Percentiles rank a stretch among this genome's conserved stretches.
These are phyloP conservation scores for Tangara arthus DNA, from an alignment of 2,797 vertebrate genomes.

Conservation along the genomic window DNA sequence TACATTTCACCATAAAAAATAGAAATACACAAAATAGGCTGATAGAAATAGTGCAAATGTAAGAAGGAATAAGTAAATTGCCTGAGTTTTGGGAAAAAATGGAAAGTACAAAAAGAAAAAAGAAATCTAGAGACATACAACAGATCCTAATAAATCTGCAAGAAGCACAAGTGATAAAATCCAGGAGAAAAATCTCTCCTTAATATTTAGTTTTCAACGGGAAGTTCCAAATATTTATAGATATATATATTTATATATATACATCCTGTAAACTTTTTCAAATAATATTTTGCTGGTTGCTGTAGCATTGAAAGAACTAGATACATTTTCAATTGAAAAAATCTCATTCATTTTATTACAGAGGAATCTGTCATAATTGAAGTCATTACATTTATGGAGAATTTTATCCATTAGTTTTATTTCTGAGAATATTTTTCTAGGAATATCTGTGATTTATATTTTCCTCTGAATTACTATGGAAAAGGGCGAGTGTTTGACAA, in stretches of 20 bases:
- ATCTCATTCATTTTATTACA: not conserved
- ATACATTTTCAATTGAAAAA: not conserved
- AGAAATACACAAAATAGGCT: not conserved
- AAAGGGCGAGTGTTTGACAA: not conserved
- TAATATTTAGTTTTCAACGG: not conserved
- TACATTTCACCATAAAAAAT: not conserved
- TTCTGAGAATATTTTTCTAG: not conserved
- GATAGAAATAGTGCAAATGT: not conserved
- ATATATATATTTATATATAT: not conserved
- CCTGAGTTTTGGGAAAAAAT: not conserved
- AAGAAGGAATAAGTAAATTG: not conserved
- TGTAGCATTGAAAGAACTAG: not conserved
- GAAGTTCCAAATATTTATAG: not conserved
- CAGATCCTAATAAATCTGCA: not conserved
- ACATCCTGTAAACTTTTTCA: not conserved
- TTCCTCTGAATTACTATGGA: not conserved
- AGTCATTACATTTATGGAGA: not conserved
- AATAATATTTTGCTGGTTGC: not conserved
- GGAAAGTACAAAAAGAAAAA: not conserved
- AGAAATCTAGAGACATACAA: not conserved
- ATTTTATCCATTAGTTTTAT: not conserved
- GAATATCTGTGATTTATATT: not conserved
- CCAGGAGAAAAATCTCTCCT: not conserved
- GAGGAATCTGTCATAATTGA: not conserved
- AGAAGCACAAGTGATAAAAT: not conserved